Evolutionary conservation across 1,140 invertebrate species (phyloP).

Genomic region (Ridgeia piscesae): DNA sequence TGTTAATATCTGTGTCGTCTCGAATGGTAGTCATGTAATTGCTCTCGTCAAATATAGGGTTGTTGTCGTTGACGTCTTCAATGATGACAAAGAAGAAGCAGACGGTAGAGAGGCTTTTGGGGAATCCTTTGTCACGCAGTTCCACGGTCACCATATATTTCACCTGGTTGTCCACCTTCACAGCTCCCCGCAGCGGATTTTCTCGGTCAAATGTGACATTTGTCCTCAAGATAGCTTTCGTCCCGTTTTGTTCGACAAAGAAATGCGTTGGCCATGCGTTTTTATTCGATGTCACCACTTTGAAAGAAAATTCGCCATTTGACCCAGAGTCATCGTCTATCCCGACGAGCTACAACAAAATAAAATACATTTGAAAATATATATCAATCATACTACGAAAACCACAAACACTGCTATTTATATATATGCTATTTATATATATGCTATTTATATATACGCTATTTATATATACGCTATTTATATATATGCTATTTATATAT

Average conservation of each 20-base stretch:
- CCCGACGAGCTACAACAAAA: not conserved
- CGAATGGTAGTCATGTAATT: conserved; percentile 7
- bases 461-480: too few relatives aligned
- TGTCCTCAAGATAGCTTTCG: not conserved
- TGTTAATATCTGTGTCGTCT: not conserved
- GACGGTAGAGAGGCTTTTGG: conserved; percentile 18
- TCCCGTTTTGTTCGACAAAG: conserved; percentile 8
- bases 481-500: too few relatives aligned
- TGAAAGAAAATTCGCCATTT: conserved; percentile 23
- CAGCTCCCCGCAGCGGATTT: not conserved
- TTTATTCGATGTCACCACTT: not conserved
- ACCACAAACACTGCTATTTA: too few relatives aligned
- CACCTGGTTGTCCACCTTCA: not conserved
- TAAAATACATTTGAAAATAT: conserved; percentile 8
- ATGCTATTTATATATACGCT: too few relatives aligned
- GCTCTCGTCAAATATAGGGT: conserved; percentile 24
- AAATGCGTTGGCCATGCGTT: conserved; percentile 1
- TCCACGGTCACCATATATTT: conserved; percentile 24
- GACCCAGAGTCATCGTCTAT: conserved; percentile 24
- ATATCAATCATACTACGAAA: too few relatives aligned
- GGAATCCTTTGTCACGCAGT: conserved; percentile 23
- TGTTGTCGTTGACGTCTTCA: conserved; percentile 26
- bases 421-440: too few relatives aligned
- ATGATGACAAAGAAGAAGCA: conserved; percentile 30
- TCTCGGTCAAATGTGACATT: conserved; percentile 15